Percentiles rank a stretch among this genome's conserved stretches.
phyloP scores from a whole-genome alignment of 1,140 invertebrate genomes.

The Tigriopus japonicus region DNA sequence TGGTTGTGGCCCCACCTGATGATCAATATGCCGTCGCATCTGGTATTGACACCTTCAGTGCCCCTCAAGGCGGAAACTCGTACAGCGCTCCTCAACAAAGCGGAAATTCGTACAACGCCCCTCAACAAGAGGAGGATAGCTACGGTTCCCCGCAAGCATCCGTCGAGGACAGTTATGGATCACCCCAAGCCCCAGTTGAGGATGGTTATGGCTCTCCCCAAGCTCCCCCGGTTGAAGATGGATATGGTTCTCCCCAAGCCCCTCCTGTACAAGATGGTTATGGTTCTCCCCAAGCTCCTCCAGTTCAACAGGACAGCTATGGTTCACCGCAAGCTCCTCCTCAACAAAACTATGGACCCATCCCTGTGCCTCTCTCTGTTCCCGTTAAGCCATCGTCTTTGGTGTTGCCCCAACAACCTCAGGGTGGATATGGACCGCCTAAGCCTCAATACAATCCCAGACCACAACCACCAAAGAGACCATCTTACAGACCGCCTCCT shows the following conservation, averaged over 20 bases:
- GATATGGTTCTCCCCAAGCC: background rate
- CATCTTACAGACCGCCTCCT: conserved; percentile 7
- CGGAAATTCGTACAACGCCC: conserved; percentile 2
- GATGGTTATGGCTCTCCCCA: conserved; percentile 9
- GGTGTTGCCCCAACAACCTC: conserved; percentile 13
- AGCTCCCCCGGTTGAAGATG: conserved; percentile 2
- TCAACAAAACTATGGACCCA: conserved; percentile 3
- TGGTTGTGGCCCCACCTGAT: background rate
- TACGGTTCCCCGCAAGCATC: conserved; percentile 11
- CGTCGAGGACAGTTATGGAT: conserved; percentile 6
- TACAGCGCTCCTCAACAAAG: background rate
- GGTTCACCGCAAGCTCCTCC: background rate
- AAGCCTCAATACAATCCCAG: conserved; percentile 15
- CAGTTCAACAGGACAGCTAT: background rate
- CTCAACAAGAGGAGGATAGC: background rate
- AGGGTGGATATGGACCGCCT: conserved; percentile 5
- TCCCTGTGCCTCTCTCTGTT: conserved; percentile 15
- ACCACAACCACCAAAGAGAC: conserved; percentile 1
- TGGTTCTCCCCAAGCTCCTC: conserved; percentile 8
- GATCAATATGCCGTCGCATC: background rate
- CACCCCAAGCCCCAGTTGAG: conserved; percentile 1
- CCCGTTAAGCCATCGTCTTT: conserved; percentile 15
- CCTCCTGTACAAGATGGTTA: conserved; percentile 5
- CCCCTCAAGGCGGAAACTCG: background rate
- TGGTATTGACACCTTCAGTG: background rate